Evolutionary conservation across 2,797 vertebrate genomes (phyloP), one percentile per base, ranked within the genome.

Genomic region (Danio aesculapii): DNA sequence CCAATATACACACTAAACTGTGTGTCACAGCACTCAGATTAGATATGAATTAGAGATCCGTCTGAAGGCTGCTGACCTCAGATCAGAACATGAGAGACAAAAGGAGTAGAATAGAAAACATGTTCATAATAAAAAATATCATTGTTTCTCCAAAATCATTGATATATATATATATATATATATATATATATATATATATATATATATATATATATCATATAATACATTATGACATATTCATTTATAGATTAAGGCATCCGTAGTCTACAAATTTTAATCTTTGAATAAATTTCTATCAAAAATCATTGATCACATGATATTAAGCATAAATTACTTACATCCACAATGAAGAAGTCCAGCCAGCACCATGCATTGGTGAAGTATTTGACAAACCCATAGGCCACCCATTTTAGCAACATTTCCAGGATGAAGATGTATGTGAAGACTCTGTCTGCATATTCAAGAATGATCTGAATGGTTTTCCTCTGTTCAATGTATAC

Each of bases 351-450:
- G 96, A 99, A 99, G 94, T 99, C 98, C 83, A 99, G 90, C 98
- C 98, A 99, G 90, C 98, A 99, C 98, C 98, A 99, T 86, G 98
- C 98, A 0, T 99, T 99, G 14, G 98, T 99, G 95, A 99, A 99
- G 93, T 99, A 99, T 87, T 99, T 99, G 87, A 97, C 96, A 1
- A 99, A 99, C 62, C 98, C 98, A 0, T 99, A 99, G 62, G 98
- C 98, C 21, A 97, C 97, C 98, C 97, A 99, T 85, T 99, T 99
- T 16, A 99, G 95, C 92, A 99, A 74, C 98, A 99, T 99, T 93
- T 99, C 98, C 93, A 99, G 93, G 91, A 99, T 99, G 91, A 99
- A 99, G 86, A 99, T 99, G 84, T 99, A 99, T 10, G 98, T 99
- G 92, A 99, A 99, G 83, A 99, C 97, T 4, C 98, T 95, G 91